Base-by-base conservation (phyloP, 2,113 vertebrate species). In the Elanus axillaris region DNA sequence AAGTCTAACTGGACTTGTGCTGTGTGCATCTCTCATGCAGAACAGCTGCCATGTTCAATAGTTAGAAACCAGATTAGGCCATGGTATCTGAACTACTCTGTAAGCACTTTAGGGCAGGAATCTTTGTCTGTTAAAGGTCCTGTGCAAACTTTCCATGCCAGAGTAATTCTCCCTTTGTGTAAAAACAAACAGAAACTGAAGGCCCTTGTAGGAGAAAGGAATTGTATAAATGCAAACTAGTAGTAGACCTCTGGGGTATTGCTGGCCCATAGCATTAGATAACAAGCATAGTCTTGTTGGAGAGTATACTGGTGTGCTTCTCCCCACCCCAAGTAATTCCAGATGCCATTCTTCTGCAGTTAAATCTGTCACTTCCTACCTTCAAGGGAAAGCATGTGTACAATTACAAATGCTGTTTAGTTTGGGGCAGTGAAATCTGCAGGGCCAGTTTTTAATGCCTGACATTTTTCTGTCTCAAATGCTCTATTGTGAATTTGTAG, bases 141-240 rank as follows among this genome's bases (percentile, higher is more conserved):
- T 83, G 1, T 90, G 67, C 93, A 95, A 86, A 94, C 67, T 88
- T 95, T 50, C 77, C 78, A 71, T 1, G 7, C 76, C 60, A 52
- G 29, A 86, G 59, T 90, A 90, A 67, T 92, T 86, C 85, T 74
- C 22, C 38, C 50, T 77, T 67, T 92, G 78, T 93, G 63, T 86
- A 36, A 94, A 92, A 92, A 53, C 81, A 95, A 94, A 94, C 67
- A 86, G 73, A 85, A 94, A 50, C 87, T 40, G 40, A 90, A 93
- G 60, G 77, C 43, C 40, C 69, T 78, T 64, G 69, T 47, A 78
- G 58, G 86, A 92, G 83, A 77, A 89, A 75, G 74, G 81, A 93
- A 68, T 79, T 85, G 58, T 19, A 36, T 63, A 63, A 89, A 74
- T 81, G 71, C 7, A 47, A 89, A n/a, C 2, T 8, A 63, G 53